Percentiles rank a stretch among this genome's conserved stretches.
Evolutionary conservation across 1,140 invertebrate genomes (phyloP).

Genomic region (Conus ventricosus): DNA sequence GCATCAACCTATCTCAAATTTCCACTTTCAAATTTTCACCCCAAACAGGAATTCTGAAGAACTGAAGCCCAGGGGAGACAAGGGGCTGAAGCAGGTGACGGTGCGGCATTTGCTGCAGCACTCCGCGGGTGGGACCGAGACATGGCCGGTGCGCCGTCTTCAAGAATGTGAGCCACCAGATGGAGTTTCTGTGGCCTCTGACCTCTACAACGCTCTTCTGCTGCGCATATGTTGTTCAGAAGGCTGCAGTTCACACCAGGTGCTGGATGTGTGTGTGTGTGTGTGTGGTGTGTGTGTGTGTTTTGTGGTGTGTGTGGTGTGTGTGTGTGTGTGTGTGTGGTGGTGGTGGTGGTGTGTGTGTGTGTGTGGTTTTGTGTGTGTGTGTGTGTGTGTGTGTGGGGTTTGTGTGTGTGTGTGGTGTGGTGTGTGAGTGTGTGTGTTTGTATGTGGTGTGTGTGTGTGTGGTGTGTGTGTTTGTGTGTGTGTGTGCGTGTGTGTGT

Average conservation of each 20-base stretch:
- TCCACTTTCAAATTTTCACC: too few relatives aligned
- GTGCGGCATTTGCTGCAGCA: conserved; percentile 65
- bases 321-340: neutral
- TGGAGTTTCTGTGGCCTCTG: conserved; percentile 26
- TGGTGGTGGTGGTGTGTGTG: neutral
- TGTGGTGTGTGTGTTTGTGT: too few relatives aligned
- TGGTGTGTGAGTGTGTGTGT: neutral
- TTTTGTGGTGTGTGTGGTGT: too few relatives aligned
- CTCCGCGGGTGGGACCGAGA: conserved; percentile 68
- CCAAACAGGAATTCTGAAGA: conserved; percentile 45
- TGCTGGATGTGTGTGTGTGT: conserved; percentile 26
- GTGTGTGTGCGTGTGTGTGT: neutral
- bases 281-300: too few relatives aligned
- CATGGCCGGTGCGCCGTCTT: conserved; percentile 58
- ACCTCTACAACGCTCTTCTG: conserved; percentile 45
- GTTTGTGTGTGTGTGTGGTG: neutral
- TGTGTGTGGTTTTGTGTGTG: neutral
- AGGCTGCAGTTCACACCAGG: conserved; percentile 66
- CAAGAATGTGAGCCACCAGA: conserved; percentile 34
- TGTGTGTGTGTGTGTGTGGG: too few relatives aligned
- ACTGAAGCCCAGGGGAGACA: conserved; percentile 53
- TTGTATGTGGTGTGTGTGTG: too few relatives aligned
- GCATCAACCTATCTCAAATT: too few relatives aligned
- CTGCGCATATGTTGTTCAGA: conserved; percentile 58
- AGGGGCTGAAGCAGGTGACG: conserved; percentile 56